Percentiles rank a stretch among this genome's conserved stretches.
Evolutionary conservation across 2,797 vertebrate genomes (phyloP).

Genomic region (Sebastes taczanowskii): DNA sequence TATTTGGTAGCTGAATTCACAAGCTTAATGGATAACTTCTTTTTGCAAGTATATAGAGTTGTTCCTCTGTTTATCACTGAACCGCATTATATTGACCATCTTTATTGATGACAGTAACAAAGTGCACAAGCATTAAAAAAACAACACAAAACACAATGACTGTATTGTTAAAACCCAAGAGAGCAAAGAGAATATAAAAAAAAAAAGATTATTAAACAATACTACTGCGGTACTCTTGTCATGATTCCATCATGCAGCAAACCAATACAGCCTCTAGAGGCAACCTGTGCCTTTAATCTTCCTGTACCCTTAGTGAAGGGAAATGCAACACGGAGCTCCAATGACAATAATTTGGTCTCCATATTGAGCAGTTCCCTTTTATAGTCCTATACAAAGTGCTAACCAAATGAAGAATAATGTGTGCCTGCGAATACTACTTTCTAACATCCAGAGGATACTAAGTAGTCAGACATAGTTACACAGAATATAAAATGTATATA

Average conservation of each 20-base stretch:
- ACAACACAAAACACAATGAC: conserved; percentile 66
- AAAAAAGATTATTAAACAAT: conserved; percentile 78
- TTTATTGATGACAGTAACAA: conserved; percentile 84
- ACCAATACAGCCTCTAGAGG: conserved; percentile 84
- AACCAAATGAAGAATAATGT: conserved; percentile 68
- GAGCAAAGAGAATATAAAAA: conserved; percentile 67
- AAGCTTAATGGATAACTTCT: background rate
- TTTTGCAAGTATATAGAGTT: background rate
- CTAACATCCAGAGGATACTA: conserved; percentile 49
- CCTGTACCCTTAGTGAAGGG: conserved; percentile 77
- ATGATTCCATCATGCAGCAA: conserved; percentile 86
- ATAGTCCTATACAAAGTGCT: conserved; percentile 77
- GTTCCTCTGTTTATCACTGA: background rate
- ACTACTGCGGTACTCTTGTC: conserved; percentile 82
- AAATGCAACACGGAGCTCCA: conserved; percentile 65
- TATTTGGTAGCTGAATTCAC: background rate
- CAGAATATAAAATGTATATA: conserved; percentile 53
- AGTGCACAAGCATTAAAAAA: conserved; percentile 83
- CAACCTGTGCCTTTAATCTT: conserved; percentile 91
- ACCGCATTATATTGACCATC: conserved; percentile 62
- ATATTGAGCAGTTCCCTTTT: conserved; percentile 66
- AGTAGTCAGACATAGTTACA: conserved; percentile 58
- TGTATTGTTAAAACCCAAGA: conserved; percentile 75
- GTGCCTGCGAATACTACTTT: conserved; percentile 68
- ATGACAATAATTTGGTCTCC: conserved; percentile 69